Evolutionary conservation across 2,113 vertebrate species (phyloP), one percentile per base, ranked within the genome.

Genomic region (Epinephelus cyanopodus): DNA sequence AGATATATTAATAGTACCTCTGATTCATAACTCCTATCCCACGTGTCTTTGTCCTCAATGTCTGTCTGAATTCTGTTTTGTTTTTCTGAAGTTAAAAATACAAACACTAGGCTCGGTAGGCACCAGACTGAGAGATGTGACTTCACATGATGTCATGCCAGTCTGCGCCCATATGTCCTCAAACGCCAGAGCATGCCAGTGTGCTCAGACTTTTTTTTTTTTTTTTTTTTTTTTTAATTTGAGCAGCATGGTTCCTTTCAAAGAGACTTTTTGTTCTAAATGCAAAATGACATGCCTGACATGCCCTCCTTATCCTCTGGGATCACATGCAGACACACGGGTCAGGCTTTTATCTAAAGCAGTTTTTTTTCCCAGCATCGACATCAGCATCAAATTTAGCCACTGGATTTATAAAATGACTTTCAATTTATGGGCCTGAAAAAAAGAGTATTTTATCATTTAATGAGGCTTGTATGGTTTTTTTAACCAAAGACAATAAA

Each of bases 401-500:
- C 10, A 48, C 21, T 68, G 6, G 10, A 71, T 58, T 71, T 76
- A 11, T 13, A 60, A 57, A 4, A 37, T 74, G 47, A 18, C 56
- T 82, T 73, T 63, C 0, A 63, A 21, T 62, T 58, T 17, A 82
- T 58, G 18, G 15, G 19, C 14, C 14, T 23, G 33, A 29, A 45
- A 70, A 61, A 72, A 15, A 62, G 15, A 57, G 17, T 17, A 58
- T 61, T 70, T 74, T 67, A 71, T 67, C 9, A 17, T 6, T 70
- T 23, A 27, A 65, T 64, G 33, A 74, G 37, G 25, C 25, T 29
- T 19, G 0, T 63, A n/a, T 60, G 29, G 33, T 47, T 75, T 60
- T 72, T 45, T 48, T 23, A 37, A 58, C 19, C 62, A 69, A 69
- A 47, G 45, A 63, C 52, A 27, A 74, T 70, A 50, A 29, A 77